Base-by-base conservation (phyloP, 1,140 invertebrate genomes). In the Dendroctonus ponderosae region DNA sequence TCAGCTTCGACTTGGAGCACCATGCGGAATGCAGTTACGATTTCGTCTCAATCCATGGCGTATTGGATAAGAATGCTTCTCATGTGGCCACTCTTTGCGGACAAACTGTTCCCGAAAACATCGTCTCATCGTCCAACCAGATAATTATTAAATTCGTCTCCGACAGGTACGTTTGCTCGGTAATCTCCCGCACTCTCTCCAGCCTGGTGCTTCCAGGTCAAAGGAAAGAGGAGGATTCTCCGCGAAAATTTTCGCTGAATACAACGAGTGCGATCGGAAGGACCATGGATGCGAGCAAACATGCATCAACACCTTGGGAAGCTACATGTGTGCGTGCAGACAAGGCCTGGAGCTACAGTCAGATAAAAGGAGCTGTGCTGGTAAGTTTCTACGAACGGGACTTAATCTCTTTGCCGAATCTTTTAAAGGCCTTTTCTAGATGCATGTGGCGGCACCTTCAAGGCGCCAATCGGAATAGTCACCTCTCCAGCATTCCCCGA, bases 1-100 rank as follows among this genome's bases (percentile, higher is more conserved):
- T 90, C 72, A 88, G 88, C 5, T 91, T 92, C 73, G 87, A 98
- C 85, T 91, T 99, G 67, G 97, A 99, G 80, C 97, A 96, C 77
- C 95, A 98, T 76, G 96, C 98, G 76, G 95, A 91, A 74, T 99
- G 97, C 78, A 91, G 95, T 2, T 99, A 99, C 78, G 97, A 99
- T 78, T 97, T 93, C 76, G 87, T 99, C 0, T 94, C 94, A 78
- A 86, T 95, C 2, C 82, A 90, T 50, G 92, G 94, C 75, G 93
- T 92, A 0, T 85, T 90, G 64, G 80, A 83, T 1, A 80, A 85
- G 43, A 89, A 91, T 72, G 89, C 89, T 69, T 89, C 88, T 0
- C 79, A 96, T 26, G 87, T 98, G 71, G 94, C 93, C 5, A 90
- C 92, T 68, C 96, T 91, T 79, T 99, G 97, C 80, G 97, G 97